Evolutionary conservation across 2,797 vertebrate genomes (phyloP).

Genomic region (Mormyrus hasselquistii): DNA sequence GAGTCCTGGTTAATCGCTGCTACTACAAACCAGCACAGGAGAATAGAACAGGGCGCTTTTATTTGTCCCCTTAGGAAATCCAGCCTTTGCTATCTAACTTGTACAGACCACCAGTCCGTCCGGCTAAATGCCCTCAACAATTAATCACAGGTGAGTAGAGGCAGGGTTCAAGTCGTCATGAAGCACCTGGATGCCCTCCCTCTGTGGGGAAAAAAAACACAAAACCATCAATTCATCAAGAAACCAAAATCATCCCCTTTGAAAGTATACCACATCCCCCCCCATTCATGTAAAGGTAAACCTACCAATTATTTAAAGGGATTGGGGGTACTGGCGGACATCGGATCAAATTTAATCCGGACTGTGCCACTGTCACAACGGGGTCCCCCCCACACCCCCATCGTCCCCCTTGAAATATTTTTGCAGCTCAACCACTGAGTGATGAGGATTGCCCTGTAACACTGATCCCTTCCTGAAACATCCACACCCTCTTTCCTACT

Average conservation of each 20-base stretch:
- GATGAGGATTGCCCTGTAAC: neutral
- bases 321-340: neutral
- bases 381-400: neutral
- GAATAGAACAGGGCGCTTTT: neutral
- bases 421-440: neutral
- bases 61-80: neutral
- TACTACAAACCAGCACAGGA: neutral
- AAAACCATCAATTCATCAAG: neutral
- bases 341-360: neutral
- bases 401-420: neutral
- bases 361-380: neutral
- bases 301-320: neutral
- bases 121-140: neutral
- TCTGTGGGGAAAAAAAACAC: neutral
- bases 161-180: neutral
- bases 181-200: neutral
- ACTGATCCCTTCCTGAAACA: neutral
- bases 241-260: neutral
- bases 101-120: neutral
- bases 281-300: neutral
- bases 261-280: neutral
- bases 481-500: neutral
- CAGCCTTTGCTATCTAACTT: neutral
- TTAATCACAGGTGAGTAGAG: neutral
- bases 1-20: neutral